Conservation (phyloP, 2,113 vertebrate species). For the Alexandromys fortis region DNA sequence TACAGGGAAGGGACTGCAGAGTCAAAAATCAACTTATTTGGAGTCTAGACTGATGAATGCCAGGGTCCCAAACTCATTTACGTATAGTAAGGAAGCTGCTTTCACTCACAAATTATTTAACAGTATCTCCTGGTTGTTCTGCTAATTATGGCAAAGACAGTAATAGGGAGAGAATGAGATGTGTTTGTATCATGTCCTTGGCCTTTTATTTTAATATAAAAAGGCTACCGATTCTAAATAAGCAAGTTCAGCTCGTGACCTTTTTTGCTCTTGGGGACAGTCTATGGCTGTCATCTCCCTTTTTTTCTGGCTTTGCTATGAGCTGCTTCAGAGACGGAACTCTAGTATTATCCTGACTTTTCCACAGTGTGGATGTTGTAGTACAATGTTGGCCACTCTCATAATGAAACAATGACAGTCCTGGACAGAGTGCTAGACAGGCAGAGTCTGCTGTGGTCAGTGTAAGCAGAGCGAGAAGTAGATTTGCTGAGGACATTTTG, state of each 20-base stretch:
- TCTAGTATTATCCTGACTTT: background rate
- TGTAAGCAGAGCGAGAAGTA: background rate
- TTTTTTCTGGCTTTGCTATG: background rate
- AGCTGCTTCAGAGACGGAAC: background rate
- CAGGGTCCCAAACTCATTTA: background rate
- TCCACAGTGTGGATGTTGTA: background rate
- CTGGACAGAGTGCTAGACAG: background rate
- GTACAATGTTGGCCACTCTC: background rate
- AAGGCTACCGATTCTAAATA: background rate
- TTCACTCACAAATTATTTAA: constrained; percentile 1
- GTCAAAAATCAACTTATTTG: background rate
- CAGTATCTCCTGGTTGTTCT: background rate
- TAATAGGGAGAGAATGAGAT: background rate
- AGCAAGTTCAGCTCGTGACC: background rate
- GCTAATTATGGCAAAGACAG: background rate
- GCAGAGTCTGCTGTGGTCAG: background rate
- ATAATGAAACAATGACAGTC: background rate
- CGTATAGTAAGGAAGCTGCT: constrained; percentile 27
- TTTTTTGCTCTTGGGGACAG: background rate
- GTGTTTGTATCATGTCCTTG: background rate
- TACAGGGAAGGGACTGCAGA: background rate
- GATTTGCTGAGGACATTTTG: background rate
- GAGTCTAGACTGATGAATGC: background rate
- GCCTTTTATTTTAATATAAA: background rate
- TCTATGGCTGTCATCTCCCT: background rate